Percentiles rank a stretch among this genome's conserved stretches.
Conservation (phyloP, 2,113 vertebrate genomes). For the Cervus canadensis region DNA sequence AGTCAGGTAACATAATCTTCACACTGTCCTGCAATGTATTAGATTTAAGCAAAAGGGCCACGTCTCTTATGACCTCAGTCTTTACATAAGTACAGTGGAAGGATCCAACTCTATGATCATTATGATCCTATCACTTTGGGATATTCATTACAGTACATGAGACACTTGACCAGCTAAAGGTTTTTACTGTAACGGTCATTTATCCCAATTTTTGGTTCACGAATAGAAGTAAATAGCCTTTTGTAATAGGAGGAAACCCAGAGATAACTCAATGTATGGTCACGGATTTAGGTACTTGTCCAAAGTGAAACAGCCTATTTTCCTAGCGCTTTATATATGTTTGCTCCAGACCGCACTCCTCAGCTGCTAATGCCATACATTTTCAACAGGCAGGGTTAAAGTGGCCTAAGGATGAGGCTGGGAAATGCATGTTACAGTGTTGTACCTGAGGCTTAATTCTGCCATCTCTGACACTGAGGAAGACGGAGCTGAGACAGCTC, state of each 20-base stretch:
- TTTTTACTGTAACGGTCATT: neutral
- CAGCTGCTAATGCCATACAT: neutral
- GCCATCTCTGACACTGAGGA: neutral
- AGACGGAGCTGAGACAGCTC: neutral
- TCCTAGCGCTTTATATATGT: neutral
- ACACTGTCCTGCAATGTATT: neutral
- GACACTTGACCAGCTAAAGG: neutral
- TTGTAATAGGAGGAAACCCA: neutral
- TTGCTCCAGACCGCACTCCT: neutral
- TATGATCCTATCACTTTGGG: neutral
- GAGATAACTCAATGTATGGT: neutral
- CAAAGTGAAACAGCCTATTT: neutral
- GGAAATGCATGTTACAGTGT: neutral
- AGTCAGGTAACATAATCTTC: neutral
- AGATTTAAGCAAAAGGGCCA: neutral
- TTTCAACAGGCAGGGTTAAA: neutral
- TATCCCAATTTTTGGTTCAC: neutral
- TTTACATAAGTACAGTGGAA: neutral
- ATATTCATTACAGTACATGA: neutral
- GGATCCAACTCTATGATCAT: neutral
- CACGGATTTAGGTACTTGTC: neutral
- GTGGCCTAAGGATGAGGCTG: neutral
- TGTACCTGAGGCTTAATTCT: neutral
- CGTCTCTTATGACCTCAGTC: neutral
- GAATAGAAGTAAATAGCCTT: neutral